Evolutionary conservation across 2,797 vertebrate species (phyloP).

Genomic region (Champsocephalus esox): DNA sequence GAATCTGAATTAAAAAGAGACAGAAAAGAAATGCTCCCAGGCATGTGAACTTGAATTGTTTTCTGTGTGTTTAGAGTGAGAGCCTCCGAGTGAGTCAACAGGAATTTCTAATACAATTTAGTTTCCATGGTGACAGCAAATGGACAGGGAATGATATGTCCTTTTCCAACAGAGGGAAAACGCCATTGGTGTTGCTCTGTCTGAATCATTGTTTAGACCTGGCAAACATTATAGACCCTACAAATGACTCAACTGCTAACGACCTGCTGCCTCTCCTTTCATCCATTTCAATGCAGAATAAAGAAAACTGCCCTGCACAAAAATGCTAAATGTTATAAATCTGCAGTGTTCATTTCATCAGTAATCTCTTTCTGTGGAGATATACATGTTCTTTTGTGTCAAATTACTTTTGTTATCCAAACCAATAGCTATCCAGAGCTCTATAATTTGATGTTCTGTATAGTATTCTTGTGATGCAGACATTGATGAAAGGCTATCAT

Average conservation of each 20-base stretch:
- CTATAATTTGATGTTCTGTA: slow-evolving; percentile 44
- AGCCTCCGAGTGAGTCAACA: slow-evolving; percentile 76
- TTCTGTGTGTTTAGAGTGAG: slow-evolving; percentile 65
- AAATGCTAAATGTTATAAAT: slow-evolving; percentile 2
- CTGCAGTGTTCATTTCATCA: slow-evolving; percentile 39
- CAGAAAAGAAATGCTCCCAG: slow-evolving; percentile 33
- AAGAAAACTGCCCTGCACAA: background rate
- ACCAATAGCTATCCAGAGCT: slow-evolving; percentile 19
- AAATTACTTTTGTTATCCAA: slow-evolving; percentile 30
- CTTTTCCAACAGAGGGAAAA: slow-evolving; percentile 71
- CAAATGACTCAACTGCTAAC: slow-evolving; percentile 32
- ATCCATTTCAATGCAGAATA: background rate
- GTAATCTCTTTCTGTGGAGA: slow-evolving; percentile 23
- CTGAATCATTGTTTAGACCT: slow-evolving; percentile 72
- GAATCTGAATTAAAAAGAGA: background rate
- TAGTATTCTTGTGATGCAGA: slow-evolving; percentile 43
- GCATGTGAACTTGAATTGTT: slow-evolving; percentile 56
- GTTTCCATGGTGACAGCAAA: slow-evolving; percentile 83
- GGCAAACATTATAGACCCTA: slow-evolving; percentile 42
- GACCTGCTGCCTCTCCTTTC: background rate
- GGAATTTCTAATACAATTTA: slow-evolving; percentile 81
- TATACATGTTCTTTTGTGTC: slow-evolving; percentile 6
- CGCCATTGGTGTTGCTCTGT: slow-evolving; percentile 54
- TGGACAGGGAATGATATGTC: slow-evolving; percentile 68
- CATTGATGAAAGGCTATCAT: slow-evolving; percentile 52